Percentiles rank a stretch among this genome's conserved stretches.
Evolutionary conservation across 2,797 vertebrate genomes (phyloP).

Genomic region (Meriones psammophilus): DNA sequence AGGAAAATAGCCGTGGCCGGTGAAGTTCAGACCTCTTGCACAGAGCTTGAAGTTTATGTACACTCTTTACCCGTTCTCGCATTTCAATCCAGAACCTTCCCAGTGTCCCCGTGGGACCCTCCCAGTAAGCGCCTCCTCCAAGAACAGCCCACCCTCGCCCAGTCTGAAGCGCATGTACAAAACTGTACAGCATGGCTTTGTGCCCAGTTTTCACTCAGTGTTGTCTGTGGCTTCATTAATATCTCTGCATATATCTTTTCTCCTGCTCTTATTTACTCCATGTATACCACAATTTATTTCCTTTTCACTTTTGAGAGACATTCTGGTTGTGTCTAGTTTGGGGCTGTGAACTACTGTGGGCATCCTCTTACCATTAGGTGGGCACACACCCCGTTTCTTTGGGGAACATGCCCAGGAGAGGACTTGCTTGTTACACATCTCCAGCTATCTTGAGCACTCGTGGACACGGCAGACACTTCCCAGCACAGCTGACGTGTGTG

Average conservation of each 20-base stretch:
- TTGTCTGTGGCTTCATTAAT: not conserved
- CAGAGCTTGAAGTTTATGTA: not conserved
- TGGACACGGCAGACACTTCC: not conserved
- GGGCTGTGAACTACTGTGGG: not conserved
- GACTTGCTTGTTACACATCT: not conserved
- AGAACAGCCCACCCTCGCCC: not conserved
- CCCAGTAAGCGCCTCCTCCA: not conserved
- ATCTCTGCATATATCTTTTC: not conserved
- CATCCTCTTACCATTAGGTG: not conserved
- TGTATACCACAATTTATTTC: not conserved
- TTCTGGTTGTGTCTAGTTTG: not conserved
- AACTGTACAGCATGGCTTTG: not conserved
- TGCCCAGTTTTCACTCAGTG: not conserved
- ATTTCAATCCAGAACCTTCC: constrained; percentile 5
- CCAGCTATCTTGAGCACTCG: not conserved
- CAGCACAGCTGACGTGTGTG: not conserved
- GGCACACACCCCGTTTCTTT: not conserved
- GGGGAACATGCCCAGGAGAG: not conserved
- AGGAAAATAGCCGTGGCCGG: not conserved
- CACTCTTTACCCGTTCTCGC: not conserved
- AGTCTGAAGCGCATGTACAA: not conserved
- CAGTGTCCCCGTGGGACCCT: not conserved
- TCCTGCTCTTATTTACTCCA: not conserved
- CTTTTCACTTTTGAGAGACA: not conserved
- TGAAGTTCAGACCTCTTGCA: not conserved